Conservation (phyloP, 37 sponge, comb jelly and placozoan species). For the Crambe crambe region DNA sequence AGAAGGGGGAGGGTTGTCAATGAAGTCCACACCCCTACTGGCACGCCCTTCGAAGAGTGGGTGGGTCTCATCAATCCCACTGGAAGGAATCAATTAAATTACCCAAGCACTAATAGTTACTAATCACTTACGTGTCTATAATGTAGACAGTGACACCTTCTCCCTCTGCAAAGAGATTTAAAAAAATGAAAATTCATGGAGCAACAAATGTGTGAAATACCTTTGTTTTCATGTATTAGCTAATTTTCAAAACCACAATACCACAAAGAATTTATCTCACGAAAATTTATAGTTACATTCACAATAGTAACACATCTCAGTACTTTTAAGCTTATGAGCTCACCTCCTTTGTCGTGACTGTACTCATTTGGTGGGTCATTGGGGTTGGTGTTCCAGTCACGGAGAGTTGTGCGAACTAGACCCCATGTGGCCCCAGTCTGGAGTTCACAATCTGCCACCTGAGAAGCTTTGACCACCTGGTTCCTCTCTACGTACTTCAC, state of each 20-base stretch:
- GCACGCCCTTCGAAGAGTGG: slow-evolving; percentile 64
- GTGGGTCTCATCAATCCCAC: slow-evolving; percentile 60
- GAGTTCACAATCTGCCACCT: slow-evolving; percentile 6
- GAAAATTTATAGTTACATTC: too few relatives aligned
- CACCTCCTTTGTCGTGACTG: slow-evolving; percentile 12
- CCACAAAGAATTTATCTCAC: too few relatives aligned
- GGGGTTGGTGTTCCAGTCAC: not conserved
- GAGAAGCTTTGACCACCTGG: slow-evolving; percentile 11
- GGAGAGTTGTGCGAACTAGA: slow-evolving; percentile 25
- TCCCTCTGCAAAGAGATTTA: slow-evolving; percentile 18
- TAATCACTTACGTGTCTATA: slow-evolving; percentile 79
- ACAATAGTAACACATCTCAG: too few relatives aligned
- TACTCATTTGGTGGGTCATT: not conserved
- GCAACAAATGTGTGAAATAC: too few relatives aligned
- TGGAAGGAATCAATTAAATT: slow-evolving; percentile 6
- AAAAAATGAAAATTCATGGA: not conserved
- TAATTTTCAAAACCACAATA: too few relatives aligned
- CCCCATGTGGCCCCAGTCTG: slow-evolving; percentile 45
- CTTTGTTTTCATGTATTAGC: too few relatives aligned
- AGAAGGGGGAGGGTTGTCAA: slow-evolving; percentile 37
- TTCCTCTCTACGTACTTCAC: slow-evolving; percentile 49
- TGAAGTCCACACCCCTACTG: slow-evolving; percentile 34
- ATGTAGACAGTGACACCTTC: slow-evolving; percentile 61
- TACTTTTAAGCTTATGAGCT: too few relatives aligned
- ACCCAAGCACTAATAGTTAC: too few relatives aligned